phyloP scores from a whole-genome alignment of 64 coral and sea anemone genomes.

The Anthopleura sola region DNA sequence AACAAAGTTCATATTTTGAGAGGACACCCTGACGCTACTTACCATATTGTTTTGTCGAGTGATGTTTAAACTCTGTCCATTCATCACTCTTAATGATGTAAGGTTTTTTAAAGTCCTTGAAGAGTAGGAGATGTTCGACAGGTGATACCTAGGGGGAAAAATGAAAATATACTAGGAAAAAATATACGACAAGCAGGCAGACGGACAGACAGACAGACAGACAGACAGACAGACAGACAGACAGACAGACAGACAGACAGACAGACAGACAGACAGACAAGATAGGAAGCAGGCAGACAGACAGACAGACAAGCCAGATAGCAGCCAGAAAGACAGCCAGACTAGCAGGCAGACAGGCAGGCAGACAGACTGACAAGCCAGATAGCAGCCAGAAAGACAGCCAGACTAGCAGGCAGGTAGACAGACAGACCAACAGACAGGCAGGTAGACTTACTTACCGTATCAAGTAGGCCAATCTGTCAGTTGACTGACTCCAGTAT shows the following conservation, averaged over 20 bases:
- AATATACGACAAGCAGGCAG: background rate
- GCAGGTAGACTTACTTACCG: background rate
- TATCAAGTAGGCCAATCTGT: constrained; percentile 45
- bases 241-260: too few species aligned
- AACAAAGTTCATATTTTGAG: too few species aligned
- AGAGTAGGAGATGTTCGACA: constrained; percentile 14
- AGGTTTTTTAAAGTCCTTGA: background rate
- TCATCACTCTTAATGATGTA: background rate
- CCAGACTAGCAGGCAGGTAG: too few species aligned
- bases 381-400: too few species aligned
- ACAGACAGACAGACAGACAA: background rate
- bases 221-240: too few species aligned
- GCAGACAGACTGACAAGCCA: background rate
- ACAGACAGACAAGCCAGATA: background rate
- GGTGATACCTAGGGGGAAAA: constrained; percentile 23
- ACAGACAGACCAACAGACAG: too few species aligned
- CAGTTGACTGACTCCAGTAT: constrained; percentile 43
- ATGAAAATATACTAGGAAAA: background rate
- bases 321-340: background rate
- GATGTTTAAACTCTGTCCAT: constrained; percentile 26
- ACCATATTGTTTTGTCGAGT: background rate
- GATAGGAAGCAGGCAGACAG: background rate
- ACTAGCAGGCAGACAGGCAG: background rate
- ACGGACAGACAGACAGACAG: background rate
- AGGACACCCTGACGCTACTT: background rate